phyloP scores from a whole-genome alignment of 2,113 vertebrate species.

The Physeter macrocephalus region DNA sequence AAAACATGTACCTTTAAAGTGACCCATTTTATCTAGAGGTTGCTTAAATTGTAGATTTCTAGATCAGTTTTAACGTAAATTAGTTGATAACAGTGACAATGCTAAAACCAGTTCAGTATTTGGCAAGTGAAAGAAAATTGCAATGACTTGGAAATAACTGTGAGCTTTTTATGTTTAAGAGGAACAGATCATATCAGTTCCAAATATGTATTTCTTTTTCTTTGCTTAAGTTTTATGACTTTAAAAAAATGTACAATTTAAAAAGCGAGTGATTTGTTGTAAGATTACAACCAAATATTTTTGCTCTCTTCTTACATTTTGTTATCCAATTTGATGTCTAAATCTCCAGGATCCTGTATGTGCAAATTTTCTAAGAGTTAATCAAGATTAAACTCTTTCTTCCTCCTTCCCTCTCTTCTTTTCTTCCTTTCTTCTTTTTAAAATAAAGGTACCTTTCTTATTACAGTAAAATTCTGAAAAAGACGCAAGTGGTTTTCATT shows the following conservation, averaged over 20 bases:
- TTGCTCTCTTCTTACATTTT: background rate
- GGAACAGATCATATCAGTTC: background rate
- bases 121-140: constrained; percentile 10
- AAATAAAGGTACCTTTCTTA: background rate
- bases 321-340: background rate
- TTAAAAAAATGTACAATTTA: background rate
- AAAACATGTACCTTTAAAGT: background rate
- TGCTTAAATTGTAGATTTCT: background rate
- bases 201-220: background rate
- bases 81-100: background rate
- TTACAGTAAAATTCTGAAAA: background rate
- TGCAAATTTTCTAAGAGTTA: background rate
- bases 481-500: background rate
- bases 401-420: background rate
- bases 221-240: background rate
- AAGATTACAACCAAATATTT: background rate
- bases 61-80: background rate
- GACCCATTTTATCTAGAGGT: background rate
- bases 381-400: background rate
- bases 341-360: background rate
- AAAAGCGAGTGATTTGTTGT: background rate
- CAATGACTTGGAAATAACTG: background rate
- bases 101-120: background rate
- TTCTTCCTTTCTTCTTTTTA: background rate
- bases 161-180: background rate